Evolutionary conservation across 2,113 vertebrate genomes (phyloP), one percentile per base, ranked within the genome.

Genomic region (Corvus hawaiiensis): DNA sequence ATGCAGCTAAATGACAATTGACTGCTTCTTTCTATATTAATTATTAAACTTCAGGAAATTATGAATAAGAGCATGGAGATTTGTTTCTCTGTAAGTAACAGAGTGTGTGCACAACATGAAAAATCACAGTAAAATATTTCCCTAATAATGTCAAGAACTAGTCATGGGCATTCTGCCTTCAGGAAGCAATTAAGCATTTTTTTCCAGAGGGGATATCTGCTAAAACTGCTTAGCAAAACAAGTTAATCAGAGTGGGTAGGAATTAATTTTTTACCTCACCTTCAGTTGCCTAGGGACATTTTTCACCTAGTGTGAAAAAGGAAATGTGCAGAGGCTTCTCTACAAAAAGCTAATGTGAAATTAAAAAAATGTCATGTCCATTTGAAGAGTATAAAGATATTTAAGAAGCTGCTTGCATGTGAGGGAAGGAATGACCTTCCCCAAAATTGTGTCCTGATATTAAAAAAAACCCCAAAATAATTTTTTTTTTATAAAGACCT

Each of bases 41-140:
- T 91, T 71, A 92, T 87, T 90, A 75, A 86, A 81, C 43, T 89
- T 90, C 54, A 81, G 28, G 37, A 96, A 92, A 91, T 93, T 76
- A 81, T 51, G 26, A 84, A 68, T 80, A 58, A 81, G 13, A 73
- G 13, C 61, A 49, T 37, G 67, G 66, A 89, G 55, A 79, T 79
- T 84, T 80, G 55, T 77, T 92, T 89, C 35, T n/a, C 22, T 90
- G 49, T 75, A 68, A 88, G 67, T 52, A 86, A 44, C 27, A 85
- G 35, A 22, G 7, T 66, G 20, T 54, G 41, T 79, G 24, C 37
- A 79, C 10, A 64, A 62, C 64, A 93, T 6, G n/a, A 87, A 86
- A 91, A 96, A 94, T 78, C 73, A 82, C 37, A 66, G 71, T 72
- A 77, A 89, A 89, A 69, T 79, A 80, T 90, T 89, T 92, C 30